Base-by-base conservation (phyloP, 2,888 invertebrate genomes). In the Cataglyphis albicans region DNA sequence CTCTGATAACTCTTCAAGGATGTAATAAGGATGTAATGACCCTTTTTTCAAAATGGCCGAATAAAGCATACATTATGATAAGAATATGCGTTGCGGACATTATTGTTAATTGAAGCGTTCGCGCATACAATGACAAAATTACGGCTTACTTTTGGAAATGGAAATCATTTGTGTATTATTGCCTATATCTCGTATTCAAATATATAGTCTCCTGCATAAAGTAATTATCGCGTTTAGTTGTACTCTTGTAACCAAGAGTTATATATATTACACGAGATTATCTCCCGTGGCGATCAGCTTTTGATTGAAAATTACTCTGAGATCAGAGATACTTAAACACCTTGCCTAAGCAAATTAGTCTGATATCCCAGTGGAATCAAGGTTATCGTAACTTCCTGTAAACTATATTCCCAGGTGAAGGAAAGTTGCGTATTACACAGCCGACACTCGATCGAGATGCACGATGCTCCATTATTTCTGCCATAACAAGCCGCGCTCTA, bases 391-490 rank as follows among this genome's bases (percentile, higher is more conserved):
- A 82, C 59, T 78, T 68, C 12, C 82, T 15, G 44, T 15, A 12
- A 82, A 68, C 82, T 78, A 32, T 78, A 82, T 63, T 68, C 82
- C 68, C 82, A 41, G 61, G 41, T 25, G 78, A 65, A 35, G 61
- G 52, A 82, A 82, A 78, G 67, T 82, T 82, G 76, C 61, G 68
- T 68, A 76, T 82, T 78, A 59, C 25, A 48, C 52, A 74, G 63
- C 63, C 81, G 81, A 81, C 74, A 74, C 52, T 74, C 74, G 81
- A 74, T 74, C 63, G 61, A 81, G 74, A 55, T 48, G 74, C 80
- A 57, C 70, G 59, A 72, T 64, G 74, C 74, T 70, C 44, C 70
- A 70, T 80, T 80, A 80, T 80, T 70, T 70, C 59, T 55, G 44
- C 61, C 78, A 59, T 35, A 70, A 80, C 44, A 70, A 80, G 78